A percentile compares a stretch with the other conserved stretches of the same genome.
Evolutionary conservation across 2,113 vertebrate genomes (phyloP).

Genomic region (Halcyon malimbica): DNA sequence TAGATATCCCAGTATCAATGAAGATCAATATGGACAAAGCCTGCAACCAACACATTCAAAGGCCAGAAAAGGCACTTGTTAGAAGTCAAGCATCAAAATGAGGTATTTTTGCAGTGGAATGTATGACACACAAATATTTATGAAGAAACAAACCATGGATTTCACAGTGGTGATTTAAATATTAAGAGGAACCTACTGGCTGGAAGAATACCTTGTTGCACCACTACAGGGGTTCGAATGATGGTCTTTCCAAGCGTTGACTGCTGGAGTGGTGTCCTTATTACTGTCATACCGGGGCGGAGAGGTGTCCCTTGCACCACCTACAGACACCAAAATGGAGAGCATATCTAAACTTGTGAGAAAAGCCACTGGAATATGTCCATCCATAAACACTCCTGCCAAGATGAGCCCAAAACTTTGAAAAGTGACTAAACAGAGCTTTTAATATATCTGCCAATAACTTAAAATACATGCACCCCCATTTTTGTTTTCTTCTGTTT

Average conservation of each 20-base stretch:
- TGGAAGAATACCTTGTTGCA: constrained; percentile 90
- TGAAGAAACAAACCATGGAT: constrained; percentile 27
- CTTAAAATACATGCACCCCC: neutral
- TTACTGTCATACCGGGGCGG: constrained; percentile 92
- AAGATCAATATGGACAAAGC: neutral
- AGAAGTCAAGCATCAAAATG: neutral
- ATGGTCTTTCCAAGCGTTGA: constrained; percentile 87
- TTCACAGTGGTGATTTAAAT: neutral
- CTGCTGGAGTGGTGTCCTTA: constrained; percentile 90
- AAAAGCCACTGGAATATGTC: neutral
- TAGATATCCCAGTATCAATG: neutral
- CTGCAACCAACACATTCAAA: neutral
- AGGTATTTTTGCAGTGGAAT: neutral
- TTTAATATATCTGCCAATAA: neutral
- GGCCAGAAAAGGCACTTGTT: neutral
- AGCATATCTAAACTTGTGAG: neutral
- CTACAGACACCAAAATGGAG: constrained; percentile 66
- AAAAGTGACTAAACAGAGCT: neutral
- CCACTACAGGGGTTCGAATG: constrained; percentile 90
- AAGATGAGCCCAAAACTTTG: neutral
- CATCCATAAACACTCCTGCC: neutral
- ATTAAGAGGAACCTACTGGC: constrained; percentile 64
- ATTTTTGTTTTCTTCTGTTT: neutral
- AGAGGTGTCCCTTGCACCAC: constrained; percentile 87
- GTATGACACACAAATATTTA: neutral